These are phyloP conservation scores for Standfussiana lucernea DNA, from an alignment of 2,888 invertebrate species.

Conservation along the genomic window DNA sequence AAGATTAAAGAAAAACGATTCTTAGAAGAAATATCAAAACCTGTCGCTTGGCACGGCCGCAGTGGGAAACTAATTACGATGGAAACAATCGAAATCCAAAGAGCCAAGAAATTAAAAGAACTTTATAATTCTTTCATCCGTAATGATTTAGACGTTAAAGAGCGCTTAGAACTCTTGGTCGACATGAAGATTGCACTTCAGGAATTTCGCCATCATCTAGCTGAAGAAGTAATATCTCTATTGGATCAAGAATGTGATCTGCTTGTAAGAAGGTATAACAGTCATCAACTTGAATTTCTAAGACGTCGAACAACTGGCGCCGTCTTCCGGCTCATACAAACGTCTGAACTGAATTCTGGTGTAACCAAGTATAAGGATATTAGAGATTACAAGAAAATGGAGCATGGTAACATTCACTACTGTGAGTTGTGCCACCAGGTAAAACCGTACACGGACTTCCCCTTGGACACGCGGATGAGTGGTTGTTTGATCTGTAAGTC, in stretches of 20 bases:
- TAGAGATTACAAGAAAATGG: conserved; percentile 84
- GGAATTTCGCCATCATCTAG: conserved; percentile 90
- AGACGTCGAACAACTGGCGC: conserved; percentile 92
- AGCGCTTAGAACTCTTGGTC: conserved; percentile 93
- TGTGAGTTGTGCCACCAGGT: conserved; percentile 93
- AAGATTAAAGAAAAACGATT: conserved; percentile 91
- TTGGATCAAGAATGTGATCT: conserved; percentile 94
- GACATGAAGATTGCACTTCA: conserved; percentile 93
- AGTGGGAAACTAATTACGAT: conserved; percentile 93
- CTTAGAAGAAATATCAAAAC: conserved; percentile 92
- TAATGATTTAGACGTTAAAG: conserved; percentile 91
- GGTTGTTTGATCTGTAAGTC: conserved; percentile 91
- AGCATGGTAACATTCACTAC: conserved; percentile 81
- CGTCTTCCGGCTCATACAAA: conserved; percentile 90
- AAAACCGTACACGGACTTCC: conserved; percentile 91
- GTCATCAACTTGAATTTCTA: conserved; percentile 91
- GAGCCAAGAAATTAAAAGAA: conserved; percentile 93
- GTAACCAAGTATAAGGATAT: conserved; percentile 89
- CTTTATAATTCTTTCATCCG: conserved; percentile 93
- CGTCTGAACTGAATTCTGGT: conserved; percentile 91
- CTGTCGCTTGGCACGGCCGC: conserved; percentile 94
- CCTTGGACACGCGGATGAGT: conserved; percentile 91
- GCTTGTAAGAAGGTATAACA: conserved; percentile 91
- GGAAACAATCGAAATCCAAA: conserved; percentile 95
- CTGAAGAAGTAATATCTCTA: conserved; percentile 91